phyloP scores from a whole-genome alignment of 2,888 invertebrate genomes.

The Protophormia terraenovae region DNA sequence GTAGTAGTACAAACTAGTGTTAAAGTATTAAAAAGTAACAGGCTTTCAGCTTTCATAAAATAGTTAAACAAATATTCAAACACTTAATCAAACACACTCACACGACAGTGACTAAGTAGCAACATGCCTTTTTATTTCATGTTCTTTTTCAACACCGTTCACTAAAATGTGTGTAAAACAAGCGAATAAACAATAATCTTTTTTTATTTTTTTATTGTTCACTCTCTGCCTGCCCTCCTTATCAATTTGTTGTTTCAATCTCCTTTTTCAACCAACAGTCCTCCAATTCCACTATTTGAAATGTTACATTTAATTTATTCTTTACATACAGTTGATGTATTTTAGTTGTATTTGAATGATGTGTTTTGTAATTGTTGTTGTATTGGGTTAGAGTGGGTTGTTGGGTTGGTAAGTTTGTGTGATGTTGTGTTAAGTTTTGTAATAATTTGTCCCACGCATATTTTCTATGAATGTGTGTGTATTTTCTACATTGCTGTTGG shows the following conservation, averaged over 20 bases:
- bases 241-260: background rate
- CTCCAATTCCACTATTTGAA: conserved; percentile 5
- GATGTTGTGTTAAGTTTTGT: conserved; percentile 6
- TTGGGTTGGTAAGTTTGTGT: background rate
- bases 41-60: conserved; percentile 46
- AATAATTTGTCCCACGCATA: conserved; percentile 48
- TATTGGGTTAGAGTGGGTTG: background rate
- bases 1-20: conserved; percentile 43
- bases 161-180: conserved; percentile 29
- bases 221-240: background rate
- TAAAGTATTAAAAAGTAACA: conserved; percentile 55
- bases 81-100: background rate
- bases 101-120: background rate
- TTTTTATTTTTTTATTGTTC: conserved; percentile 34
- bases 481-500: conserved; percentile 39
- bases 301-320: conserved; percentile 38
- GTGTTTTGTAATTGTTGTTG: background rate
- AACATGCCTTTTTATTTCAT: background rate
- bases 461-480: background rate
- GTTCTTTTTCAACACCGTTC: background rate
- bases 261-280: background rate
- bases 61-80: conserved; percentile 61
- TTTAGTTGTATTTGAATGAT: conserved; percentile 14
- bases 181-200: conserved; percentile 48
- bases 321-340: background rate